phyloP scores from a whole-genome alignment of 2,888 invertebrate genomes.

The Euphydryas editha region DNA sequence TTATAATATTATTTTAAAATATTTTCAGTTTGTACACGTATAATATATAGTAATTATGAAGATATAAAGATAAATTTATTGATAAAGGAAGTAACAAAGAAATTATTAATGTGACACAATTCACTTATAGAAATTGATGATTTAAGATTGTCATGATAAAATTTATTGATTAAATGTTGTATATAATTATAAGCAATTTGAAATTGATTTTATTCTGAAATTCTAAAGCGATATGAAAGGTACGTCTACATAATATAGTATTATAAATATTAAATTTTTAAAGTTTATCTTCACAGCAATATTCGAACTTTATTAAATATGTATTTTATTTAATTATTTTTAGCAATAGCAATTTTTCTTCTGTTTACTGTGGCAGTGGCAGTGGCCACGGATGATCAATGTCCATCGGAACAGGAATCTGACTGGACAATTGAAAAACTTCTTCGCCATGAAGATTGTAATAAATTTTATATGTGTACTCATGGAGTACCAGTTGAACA shows the following conservation, averaged over 20 bases:
- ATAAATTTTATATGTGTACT: constrained; percentile 87
- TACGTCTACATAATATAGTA: constrained; percentile 17
- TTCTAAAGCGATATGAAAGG: constrained; percentile 42
- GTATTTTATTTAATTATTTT: constrained; percentile 30
- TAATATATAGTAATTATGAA: not conserved
- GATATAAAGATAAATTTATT: constrained; percentile 11
- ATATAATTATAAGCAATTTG: constrained; percentile 25
- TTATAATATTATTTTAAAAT: too few species aligned
- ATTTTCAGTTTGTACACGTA: too few species aligned
- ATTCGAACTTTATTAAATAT: not conserved
- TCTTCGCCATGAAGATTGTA: constrained; percentile 82
- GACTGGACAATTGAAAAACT: constrained; percentile 76
- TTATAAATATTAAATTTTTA: not conserved
- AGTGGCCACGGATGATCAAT: constrained; percentile 50
- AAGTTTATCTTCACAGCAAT: too few species aligned
- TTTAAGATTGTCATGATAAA: constrained; percentile 33
- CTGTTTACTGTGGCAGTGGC: constrained; percentile 48
- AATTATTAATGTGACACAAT: constrained; percentile 22
- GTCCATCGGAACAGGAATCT: constrained; percentile 60
- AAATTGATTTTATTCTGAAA: constrained; percentile 19
- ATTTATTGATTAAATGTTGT: constrained; percentile 26
- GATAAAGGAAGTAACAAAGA: constrained; percentile 30
- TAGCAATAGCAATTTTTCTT: constrained; percentile 25
- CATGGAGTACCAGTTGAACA: constrained; percentile 84
- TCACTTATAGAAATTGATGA: constrained; percentile 13